These are phyloP conservation scores for Villa cingulata DNA, from an alignment of 2,888 invertebrate genomes.

Conservation along the genomic window DNA sequence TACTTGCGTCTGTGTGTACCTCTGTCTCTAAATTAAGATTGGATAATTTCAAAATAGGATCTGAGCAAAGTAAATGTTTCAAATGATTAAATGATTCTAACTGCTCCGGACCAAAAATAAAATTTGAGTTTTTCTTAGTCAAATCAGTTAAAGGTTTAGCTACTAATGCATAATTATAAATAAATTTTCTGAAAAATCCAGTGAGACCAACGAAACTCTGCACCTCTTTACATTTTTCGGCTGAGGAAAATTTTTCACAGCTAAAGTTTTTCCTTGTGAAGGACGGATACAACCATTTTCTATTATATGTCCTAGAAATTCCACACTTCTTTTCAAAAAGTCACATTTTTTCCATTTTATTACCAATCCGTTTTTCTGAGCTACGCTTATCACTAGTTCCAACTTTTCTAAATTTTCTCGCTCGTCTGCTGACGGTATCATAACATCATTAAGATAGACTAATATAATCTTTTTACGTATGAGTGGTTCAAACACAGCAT, in stretches of 20 bases:
- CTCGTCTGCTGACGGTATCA: slow-evolving; percentile 10
- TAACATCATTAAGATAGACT: slow-evolving; percentile 18
- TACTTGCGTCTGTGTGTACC: too few species aligned
- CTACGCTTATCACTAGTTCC: slow-evolving; percentile 2
- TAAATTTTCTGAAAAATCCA: slow-evolving; percentile 16
- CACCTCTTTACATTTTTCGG: background rate
- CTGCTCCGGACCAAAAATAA: background rate
- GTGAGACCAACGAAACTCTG: slow-evolving; percentile 14
- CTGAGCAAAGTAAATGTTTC: slow-evolving; percentile 6
- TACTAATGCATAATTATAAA: background rate
- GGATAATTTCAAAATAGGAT: slow-evolving; percentile 19
- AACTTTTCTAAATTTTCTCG: slow-evolving; percentile 5
- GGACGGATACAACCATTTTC: slow-evolving; percentile 16
- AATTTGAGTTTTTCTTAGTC: slow-evolving; percentile 1
- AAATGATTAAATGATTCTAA: background rate
- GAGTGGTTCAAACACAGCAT: too few species aligned
- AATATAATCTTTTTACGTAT: slow-evolving; percentile 9
- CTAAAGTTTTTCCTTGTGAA: slow-evolving; percentile 16
- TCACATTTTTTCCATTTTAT: slow-evolving; percentile 15
- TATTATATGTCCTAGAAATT: slow-evolving; percentile 18
- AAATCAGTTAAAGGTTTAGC: slow-evolving; percentile 7
- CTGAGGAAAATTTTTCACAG: slow-evolving; percentile 10
- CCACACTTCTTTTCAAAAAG: slow-evolving; percentile 12
- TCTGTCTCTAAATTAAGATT: slow-evolving; percentile 12
- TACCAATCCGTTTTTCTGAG: slow-evolving; percentile 8